Evolutionary conservation across 2,888 invertebrate species (phyloP).

Genomic region (Drosophila anomelani): DNA sequence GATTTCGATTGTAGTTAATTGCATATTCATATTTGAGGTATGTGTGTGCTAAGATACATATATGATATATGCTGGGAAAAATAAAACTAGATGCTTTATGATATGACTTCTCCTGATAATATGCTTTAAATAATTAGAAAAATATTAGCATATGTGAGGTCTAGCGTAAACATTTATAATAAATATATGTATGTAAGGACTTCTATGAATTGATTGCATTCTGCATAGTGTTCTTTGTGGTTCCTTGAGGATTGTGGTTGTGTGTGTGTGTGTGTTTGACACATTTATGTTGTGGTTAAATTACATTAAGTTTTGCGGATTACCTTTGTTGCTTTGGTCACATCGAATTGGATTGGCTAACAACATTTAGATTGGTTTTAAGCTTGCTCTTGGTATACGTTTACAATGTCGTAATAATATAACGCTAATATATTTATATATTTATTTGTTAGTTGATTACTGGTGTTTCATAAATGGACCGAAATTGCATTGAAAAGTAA

Average conservation of each 20-base stretch:
- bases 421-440: conserved; percentile 56
- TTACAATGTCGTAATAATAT: conserved; percentile 51
- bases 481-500: conserved; percentile 75
- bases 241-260: conserved; percentile 16
- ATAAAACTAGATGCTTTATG: neutral
- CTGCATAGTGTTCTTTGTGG: conserved; percentile 31
- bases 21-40: conserved; percentile 25
- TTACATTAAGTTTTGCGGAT: conserved; percentile 34
- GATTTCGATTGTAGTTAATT: conserved; percentile 34
- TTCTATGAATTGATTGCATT: conserved; percentile 57
- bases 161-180: conserved; percentile 29
- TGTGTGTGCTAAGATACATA: conserved; percentile 8
- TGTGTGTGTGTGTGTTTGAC: conserved; percentile 31
- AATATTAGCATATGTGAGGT: conserved; percentile 50
- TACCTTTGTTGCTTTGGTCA: conserved; percentile 50
- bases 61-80: conserved; percentile 18
- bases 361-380: conserved; percentile 67
- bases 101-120: conserved; percentile 10
- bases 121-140: conserved; percentile 58
- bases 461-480: conserved; percentile 76
- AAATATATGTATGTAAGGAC: conserved; percentile 30
- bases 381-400: conserved; percentile 45
- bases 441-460: conserved; percentile 50
- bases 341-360: conserved; percentile 59
- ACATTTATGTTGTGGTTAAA: conserved; percentile 39